Base-by-base conservation (phyloP, 1,140 invertebrate species). In the Bombus cullumanus region DNA sequence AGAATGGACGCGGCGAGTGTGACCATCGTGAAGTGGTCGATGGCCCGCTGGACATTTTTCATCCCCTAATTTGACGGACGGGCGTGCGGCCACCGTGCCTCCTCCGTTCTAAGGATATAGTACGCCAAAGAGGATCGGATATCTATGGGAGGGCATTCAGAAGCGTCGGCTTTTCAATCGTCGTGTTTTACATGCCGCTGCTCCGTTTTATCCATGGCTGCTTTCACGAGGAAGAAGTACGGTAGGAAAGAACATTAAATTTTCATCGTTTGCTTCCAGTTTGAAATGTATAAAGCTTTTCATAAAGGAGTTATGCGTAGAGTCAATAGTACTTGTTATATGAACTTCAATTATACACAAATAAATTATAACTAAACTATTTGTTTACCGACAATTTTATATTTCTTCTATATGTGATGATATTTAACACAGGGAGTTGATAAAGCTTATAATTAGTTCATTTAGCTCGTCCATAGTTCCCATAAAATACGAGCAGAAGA, bases 61-160 rank as follows among this genome's bases (percentile, higher is more conserved):
- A 93, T 90, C 88, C 89, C 87, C 85, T 90, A 93, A 91, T 88
- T 92, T 93, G 93, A 93, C 89, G 90, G 92, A 92, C 91, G 89
- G 81, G 85, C 93, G 88, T 92, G 78, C 41, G 64, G 28, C 85
- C 69, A 22, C 10, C 69, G 66, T 84, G 62, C 53, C 83, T 34
- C 31, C 25, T 39, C 39, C 68, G 25, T 57, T 39, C 9, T 73
- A 31, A 9, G 37, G 25, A 39, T 10, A 34, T 31, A 31, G 41
- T 74, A 25, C 15, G 18, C n/a, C 41, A 25, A 34, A 37, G 34
- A 64, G 31, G 5, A 9, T n/a, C 62, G 28, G 22, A 76, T n/a
- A 59, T 25, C 37, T 47, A 31, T 39, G 9, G 31, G 18, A 68
- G 53, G 6, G 28, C 28, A 69, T 83, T 83, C 62, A 57, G 10